Evolutionary conservation across 2,888 invertebrate genomes (phyloP).

Genomic region (Lacanobia oleracea): DNA sequence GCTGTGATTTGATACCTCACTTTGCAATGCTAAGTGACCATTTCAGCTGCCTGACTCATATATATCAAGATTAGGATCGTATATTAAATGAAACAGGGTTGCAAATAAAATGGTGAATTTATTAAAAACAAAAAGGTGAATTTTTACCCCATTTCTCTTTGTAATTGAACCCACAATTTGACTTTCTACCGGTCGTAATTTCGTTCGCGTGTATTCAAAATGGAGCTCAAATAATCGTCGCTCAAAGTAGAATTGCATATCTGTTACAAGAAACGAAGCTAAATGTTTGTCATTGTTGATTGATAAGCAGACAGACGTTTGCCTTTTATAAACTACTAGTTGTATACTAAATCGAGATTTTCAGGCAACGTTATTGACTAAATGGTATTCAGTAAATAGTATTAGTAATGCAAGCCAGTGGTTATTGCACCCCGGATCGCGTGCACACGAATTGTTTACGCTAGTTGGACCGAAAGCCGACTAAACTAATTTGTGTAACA

Average conservation of each 20-base stretch:
- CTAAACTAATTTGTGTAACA: constrained; percentile 66
- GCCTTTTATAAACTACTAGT: constrained; percentile 2
- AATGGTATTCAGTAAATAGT: constrained; percentile 35
- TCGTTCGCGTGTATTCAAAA: constrained; percentile 44
- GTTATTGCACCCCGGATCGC: constrained; percentile 69
- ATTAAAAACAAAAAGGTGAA: constrained; percentile 10
- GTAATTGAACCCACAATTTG: constrained; percentile 39
- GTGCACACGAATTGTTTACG: constrained; percentile 66
- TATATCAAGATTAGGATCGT: constrained; percentile 26
- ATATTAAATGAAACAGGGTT: constrained; percentile 29
- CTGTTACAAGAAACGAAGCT: constrained; percentile 14
- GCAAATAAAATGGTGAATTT: constrained; percentile 39
- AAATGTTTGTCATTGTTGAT: constrained; percentile 32
- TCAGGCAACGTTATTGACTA: constrained; percentile 22
- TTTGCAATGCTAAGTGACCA: constrained; percentile 49
- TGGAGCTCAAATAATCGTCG: constrained; percentile 28
- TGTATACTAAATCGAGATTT: constrained; percentile 24
- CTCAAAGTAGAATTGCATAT: constrained; percentile 42
- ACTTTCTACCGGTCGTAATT: constrained; percentile 36
- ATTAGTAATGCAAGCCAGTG: constrained; percentile 54
- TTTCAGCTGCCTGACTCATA: constrained; percentile 34
- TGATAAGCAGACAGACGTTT: constrained; percentile 27
- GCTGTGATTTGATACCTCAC: constrained; percentile 44
- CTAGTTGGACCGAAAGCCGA: constrained; percentile 48
- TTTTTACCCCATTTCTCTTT: constrained; percentile 14